phyloP scores from a whole-genome alignment of 1,140 invertebrate species.

The Cheumatopsyche charites region DNA sequence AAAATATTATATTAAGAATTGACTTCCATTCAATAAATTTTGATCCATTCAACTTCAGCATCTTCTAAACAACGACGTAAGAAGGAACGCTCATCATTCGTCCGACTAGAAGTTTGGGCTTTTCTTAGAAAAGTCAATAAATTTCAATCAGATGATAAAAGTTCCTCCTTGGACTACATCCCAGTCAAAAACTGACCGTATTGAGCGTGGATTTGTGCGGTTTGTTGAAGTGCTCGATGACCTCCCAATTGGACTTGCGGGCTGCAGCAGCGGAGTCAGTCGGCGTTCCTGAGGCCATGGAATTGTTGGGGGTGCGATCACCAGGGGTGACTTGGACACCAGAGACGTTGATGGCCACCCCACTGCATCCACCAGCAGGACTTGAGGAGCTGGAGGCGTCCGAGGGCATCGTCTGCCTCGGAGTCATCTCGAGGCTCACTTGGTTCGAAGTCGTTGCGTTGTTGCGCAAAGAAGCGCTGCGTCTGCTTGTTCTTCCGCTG shows the following conservation, averaged over 20 bases:
- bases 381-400: slow-evolving; percentile 36
- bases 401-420: slow-evolving; percentile 42
- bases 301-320: slow-evolving; percentile 64
- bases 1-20: no score
- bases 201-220: slow-evolving; percentile 51
- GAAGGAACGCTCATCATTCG: no score
- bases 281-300: slow-evolving; percentile 51
- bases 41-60: no score
- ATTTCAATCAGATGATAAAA: no score
- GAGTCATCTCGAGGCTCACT: slow-evolving; percentile 49
- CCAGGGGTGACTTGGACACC: no score
- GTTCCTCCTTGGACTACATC: no score
- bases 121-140: no score
- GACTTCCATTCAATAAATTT: no score
- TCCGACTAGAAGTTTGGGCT: no score
- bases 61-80: no score
- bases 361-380: slow-evolving; percentile 48
- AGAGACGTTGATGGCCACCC: slow-evolving; percentile 2
- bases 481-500: slow-evolving; percentile 48
- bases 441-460: slow-evolving; percentile 49
- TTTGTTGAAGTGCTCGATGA: slow-evolving; percentile 76
- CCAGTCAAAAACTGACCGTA: slow-evolving; percentile 60
- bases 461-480: slow-evolving; percentile 55
- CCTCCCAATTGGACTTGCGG: slow-evolving; percentile 80
- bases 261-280: slow-evolving; percentile 54